Percentiles rank a stretch among this genome's conserved stretches.
Conservation (phyloP, 1,140 invertebrate genomes). For the Geopemphigus sp. region DNA sequence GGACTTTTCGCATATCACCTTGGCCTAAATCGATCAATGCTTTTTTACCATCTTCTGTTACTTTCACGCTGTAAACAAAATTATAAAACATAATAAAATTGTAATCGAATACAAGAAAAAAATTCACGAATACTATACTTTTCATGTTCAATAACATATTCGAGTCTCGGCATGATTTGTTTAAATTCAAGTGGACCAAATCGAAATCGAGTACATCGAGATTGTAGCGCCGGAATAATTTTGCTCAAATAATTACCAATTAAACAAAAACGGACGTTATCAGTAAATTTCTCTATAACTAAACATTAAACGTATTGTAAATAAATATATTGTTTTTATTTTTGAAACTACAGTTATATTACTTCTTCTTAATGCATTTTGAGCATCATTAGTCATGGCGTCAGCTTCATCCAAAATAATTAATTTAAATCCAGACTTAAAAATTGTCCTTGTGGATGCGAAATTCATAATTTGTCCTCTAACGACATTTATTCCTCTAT, state of each 20-base stretch:
- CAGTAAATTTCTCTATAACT: conserved; percentile 99
- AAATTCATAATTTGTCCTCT: conserved; percentile 95
- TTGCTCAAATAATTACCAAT: conserved; percentile 99
- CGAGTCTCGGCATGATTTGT: conserved; percentile 87
- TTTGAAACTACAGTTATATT: conserved; percentile 50
- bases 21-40: conserved; percentile 85
- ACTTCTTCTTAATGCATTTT: conserved; percentile 96
- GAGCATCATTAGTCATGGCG: conserved; percentile 99
- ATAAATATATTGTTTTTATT: background rate
- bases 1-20: conserved; percentile 97
- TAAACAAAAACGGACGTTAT: conserved; percentile 96
- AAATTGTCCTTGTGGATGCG: conserved; percentile 95
- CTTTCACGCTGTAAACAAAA: conserved; percentile 66
- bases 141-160: conserved; percentile 83
- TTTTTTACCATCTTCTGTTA: conserved; percentile 87
- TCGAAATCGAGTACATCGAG: conserved; percentile 93
- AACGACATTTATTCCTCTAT: conserved; percentile 96
- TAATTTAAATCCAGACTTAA: conserved; percentile 90
- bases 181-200: conserved; percentile 85
- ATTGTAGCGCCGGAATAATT: conserved; percentile 97
- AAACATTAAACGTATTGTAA: conserved; percentile 54
- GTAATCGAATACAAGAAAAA: conserved; percentile 41
- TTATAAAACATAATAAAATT: conserved; percentile 32
- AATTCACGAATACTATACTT: conserved; percentile 62
- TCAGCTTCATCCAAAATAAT: conserved; percentile 99